phyloP scores from a whole-genome alignment of 2,797 vertebrate species.

The Channallabes apus region DNA sequence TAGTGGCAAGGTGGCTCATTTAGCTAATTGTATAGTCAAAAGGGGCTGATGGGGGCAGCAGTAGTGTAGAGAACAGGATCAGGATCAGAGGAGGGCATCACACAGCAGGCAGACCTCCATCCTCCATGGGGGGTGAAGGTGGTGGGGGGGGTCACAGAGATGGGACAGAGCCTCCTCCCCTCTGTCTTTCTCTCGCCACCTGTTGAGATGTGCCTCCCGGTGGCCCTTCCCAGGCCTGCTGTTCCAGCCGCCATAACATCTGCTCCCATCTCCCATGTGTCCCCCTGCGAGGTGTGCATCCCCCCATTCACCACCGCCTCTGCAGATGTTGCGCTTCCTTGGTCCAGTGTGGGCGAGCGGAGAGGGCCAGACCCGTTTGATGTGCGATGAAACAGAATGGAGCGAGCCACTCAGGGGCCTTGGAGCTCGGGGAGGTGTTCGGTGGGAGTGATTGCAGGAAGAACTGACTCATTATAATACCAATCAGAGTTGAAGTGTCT shows the following conservation, averaged over 20 bases:
- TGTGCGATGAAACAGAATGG: conserved; percentile 98
- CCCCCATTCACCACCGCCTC: conserved; percentile 74
- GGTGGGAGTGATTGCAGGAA: conserved; percentile 54
- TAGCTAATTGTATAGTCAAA: conserved; percentile 78
- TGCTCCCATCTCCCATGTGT: conserved; percentile 80
- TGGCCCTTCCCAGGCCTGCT: conserved; percentile 74
- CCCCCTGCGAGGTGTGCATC: conserved; percentile 76
- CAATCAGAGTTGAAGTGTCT: conserved; percentile 75
- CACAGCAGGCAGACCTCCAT: conserved; percentile 52
- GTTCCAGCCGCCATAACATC: conserved; percentile 87
- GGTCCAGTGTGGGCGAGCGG: conserved; percentile 82
- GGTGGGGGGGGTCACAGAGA: conserved; percentile 48
- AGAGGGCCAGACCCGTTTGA: conserved; percentile 90
- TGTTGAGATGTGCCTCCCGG: conserved; percentile 69
- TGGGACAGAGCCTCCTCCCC: conserved; percentile 45
- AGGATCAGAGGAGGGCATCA: conserved; percentile 62
- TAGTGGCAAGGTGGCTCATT: conserved; percentile 75
- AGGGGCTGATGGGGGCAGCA: conserved; percentile 57
- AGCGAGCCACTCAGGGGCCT: conserved; percentile 86
- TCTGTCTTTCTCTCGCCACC: conserved; percentile 57
- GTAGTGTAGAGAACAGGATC: conserved; percentile 44
- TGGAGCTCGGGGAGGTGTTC: conserved; percentile 70
- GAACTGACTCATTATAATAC: conserved; percentile 83
- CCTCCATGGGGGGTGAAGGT: conserved; percentile 20
- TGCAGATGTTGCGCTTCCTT: conserved; percentile 94